phyloP scores from a whole-genome alignment of 1,140 invertebrate species.

The Drosophila bifasciata region DNA sequence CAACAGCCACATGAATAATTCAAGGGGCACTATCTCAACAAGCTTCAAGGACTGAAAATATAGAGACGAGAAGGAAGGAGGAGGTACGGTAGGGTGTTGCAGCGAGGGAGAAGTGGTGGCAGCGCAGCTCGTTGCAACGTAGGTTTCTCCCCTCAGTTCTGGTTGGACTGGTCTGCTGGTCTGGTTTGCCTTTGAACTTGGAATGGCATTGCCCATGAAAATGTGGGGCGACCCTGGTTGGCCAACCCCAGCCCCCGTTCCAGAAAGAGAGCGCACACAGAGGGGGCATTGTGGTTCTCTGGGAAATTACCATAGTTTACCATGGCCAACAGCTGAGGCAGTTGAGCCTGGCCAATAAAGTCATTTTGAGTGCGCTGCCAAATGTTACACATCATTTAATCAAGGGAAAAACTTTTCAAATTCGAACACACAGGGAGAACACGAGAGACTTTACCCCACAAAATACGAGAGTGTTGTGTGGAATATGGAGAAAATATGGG shows the following conservation, averaged over 20 bases:
- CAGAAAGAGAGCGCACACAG: too few relatives aligned
- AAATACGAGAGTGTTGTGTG: not conserved
- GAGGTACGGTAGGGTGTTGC: not conserved
- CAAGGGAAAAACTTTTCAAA: not conserved
- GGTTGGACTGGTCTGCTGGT: constrained; percentile 19
- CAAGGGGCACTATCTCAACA: constrained; percentile 41
- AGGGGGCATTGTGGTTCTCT: not conserved
- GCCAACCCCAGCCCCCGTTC: too few relatives aligned
- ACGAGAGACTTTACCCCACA: too few relatives aligned
- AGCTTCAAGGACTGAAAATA: constrained; percentile 27
- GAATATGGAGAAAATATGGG: too few relatives aligned
- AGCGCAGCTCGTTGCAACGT: constrained; percentile 11
- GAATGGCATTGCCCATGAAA: constrained; percentile 32
- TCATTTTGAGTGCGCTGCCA: not conserved
- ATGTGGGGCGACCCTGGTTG: constrained; percentile 32
- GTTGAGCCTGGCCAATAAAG: constrained; percentile 32
- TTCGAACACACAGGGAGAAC: not conserved
- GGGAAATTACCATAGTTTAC: constrained; percentile 26
- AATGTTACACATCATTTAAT: constrained; percentile 19
- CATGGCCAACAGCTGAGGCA: constrained; percentile 8
- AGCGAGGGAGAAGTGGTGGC: not conserved
- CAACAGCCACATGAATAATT: constrained; percentile 57
- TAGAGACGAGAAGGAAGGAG: not conserved
- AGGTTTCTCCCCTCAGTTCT: too few relatives aligned
- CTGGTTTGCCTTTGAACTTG: constrained; percentile 46